Conservation (phyloP, 2,888 invertebrate species). For the Furcula furcula region DNA sequence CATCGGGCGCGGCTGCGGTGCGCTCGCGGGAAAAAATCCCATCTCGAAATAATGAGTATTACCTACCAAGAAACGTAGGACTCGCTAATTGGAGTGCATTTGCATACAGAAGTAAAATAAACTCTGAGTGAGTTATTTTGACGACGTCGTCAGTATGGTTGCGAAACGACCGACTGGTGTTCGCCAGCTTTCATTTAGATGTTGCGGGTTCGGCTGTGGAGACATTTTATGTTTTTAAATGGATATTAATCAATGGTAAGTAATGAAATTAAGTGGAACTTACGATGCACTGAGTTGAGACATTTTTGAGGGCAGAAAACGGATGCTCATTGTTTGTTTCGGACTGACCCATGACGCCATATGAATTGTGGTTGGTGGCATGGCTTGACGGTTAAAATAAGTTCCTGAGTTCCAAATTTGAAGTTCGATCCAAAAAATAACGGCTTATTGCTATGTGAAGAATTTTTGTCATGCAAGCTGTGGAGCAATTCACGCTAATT, state of each 20-base stretch:
- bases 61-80: constrained; percentile 67
- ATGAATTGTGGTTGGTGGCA: no score
- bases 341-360: no score
- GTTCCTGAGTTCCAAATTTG: no score
- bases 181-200: constrained; percentile 17
- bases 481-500: no score
- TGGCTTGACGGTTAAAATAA: no score
- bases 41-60: constrained; percentile 74
- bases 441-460: no score
- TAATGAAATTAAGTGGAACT: not conserved
- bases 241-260: constrained; percentile 19
- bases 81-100: constrained; percentile 76
- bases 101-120: constrained; percentile 75
- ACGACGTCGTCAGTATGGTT: constrained; percentile 56
- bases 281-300: not conserved
- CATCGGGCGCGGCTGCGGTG: constrained; percentile 45
- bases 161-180: constrained; percentile 40
- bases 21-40: constrained; percentile 59
- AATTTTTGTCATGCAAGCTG: no score
- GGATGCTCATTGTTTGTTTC: no score
- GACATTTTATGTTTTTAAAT: constrained; percentile 23
- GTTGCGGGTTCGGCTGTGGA: not conserved
- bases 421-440: no score
- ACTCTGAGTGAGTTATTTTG: constrained; percentile 68
- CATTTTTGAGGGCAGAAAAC: not conserved